Evolutionary conservation across 1,140 invertebrate genomes (phyloP).

Genomic region (Ips typographus): DNA sequence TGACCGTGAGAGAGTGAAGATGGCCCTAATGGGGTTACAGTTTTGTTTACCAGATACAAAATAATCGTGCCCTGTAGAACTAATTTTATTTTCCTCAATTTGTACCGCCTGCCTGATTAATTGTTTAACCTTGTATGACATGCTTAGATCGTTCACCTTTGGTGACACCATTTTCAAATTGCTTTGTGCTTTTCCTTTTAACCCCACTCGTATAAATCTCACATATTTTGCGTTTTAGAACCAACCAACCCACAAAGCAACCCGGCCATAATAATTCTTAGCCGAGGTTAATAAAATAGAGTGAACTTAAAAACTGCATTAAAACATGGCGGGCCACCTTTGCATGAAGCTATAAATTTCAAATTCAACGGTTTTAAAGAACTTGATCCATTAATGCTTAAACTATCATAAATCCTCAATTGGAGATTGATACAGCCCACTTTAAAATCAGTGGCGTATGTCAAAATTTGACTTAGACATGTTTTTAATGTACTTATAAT

Average conservation of each 20-base stretch:
- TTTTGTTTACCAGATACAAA: not conserved
- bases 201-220: too few species aligned
- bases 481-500: not conserved
- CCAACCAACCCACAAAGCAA: constrained; percentile 9
- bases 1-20: constrained; percentile 9
- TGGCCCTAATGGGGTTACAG: not conserved
- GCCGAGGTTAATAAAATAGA: constrained; percentile 44
- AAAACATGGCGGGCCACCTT: constrained; percentile 40
- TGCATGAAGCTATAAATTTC: constrained; percentile 45
- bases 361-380: constrained; percentile 47
- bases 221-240: too few species aligned
- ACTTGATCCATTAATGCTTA: constrained; percentile 47
- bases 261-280: constrained; percentile 25
- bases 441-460: constrained; percentile 10
- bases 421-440: constrained; percentile 44
- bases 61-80: not conserved
- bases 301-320: constrained; percentile 45
- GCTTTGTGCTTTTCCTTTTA: too few species aligned
- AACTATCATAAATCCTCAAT: constrained; percentile 50
- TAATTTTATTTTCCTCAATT: too few species aligned
- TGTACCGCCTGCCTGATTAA: too few species aligned
- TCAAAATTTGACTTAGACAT: constrained; percentile 7
- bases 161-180: too few species aligned
- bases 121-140: too few species aligned
- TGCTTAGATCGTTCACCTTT: too few species aligned